A percentile compares a stretch with the other conserved stretches of the same genome.
These are phyloP conservation scores for Catostylus mosaicus DNA, from an alignment of 30 jellyfish, hydroid and myxozoan genomes.

Conservation along the genomic window DNA sequence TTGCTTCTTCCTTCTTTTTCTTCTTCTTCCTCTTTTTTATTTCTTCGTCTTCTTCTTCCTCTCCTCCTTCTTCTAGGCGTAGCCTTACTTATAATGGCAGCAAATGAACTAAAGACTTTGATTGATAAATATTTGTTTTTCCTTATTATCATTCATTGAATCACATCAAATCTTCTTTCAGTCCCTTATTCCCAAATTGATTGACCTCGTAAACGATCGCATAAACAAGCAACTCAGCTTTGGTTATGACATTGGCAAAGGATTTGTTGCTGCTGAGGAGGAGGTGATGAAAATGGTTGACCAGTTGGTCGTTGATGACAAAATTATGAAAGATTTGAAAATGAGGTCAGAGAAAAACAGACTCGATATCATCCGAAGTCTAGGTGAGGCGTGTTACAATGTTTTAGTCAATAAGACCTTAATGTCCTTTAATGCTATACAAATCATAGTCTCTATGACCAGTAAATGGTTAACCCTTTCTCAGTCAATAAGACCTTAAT, in stretches of 20 bases:
- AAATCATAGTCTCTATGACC: no score
- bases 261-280: conserved; percentile 93
- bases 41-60: no score
- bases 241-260: conserved; percentile 95
- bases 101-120: no score
- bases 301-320: conserved; percentile 76
- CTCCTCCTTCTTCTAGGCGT: no score
- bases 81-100: no score
- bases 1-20: no score
- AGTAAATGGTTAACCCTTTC: no score
- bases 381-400: conserved; percentile 52
- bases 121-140: background rate
- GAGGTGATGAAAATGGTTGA: conserved; percentile 83
- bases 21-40: no score
- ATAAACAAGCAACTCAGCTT: conserved; percentile 86
- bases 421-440: no score
- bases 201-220: conserved; percentile 86
- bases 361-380: conserved; percentile 75
- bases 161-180: conserved; percentile 18
- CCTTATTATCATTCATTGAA: conserved; percentile 49
- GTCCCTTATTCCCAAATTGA: conserved; percentile 87
- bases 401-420: no score
- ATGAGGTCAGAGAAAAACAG: conserved; percentile 77
- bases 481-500: no score
- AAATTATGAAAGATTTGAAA: conserved; percentile 68